Evolutionary conservation across 2,888 invertebrate species (phyloP).

Genomic region (Asteroscopus sphinx): DNA sequence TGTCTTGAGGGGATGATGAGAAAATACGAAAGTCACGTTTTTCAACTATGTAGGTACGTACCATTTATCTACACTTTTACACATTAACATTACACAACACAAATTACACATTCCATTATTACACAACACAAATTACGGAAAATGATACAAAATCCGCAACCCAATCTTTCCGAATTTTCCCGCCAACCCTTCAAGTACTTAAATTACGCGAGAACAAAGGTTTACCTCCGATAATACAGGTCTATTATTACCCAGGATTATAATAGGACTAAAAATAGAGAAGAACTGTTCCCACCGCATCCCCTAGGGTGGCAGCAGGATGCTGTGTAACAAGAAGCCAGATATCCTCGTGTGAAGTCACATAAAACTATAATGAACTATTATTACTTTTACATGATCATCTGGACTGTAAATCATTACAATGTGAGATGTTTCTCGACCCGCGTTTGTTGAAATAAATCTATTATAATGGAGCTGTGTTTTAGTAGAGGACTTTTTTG

Average conservation of each 20-base stretch:
- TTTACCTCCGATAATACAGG: background rate
- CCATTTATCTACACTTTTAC: too few relatives aligned
- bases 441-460: conserved; percentile 7
- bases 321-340: conserved; percentile 46
- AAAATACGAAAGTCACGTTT: too few relatives aligned
- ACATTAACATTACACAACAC: too few relatives aligned
- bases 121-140: too few relatives aligned
- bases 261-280: conserved; percentile 54
- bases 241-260: background rate
- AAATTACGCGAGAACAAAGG: conserved; percentile 4
- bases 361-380: conserved; percentile 42
- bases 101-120: too few relatives aligned
- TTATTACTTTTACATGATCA: conserved; percentile 25
- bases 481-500: too few relatives aligned
- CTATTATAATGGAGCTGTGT: background rate
- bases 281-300: conserved; percentile 44
- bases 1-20: too few relatives aligned
- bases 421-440: conserved; percentile 4
- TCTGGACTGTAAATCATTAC: conserved; percentile 34
- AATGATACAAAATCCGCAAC: too few relatives aligned
- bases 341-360: conserved; percentile 54
- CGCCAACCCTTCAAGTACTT: too few relatives aligned
- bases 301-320: conserved; percentile 49
- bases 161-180: too few relatives aligned
- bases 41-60: too few relatives aligned